Evolutionary conservation across 2,888 invertebrate species (phyloP), one percentile per base, ranked within the genome.

Genomic region (Clanis bilineata): DNA sequence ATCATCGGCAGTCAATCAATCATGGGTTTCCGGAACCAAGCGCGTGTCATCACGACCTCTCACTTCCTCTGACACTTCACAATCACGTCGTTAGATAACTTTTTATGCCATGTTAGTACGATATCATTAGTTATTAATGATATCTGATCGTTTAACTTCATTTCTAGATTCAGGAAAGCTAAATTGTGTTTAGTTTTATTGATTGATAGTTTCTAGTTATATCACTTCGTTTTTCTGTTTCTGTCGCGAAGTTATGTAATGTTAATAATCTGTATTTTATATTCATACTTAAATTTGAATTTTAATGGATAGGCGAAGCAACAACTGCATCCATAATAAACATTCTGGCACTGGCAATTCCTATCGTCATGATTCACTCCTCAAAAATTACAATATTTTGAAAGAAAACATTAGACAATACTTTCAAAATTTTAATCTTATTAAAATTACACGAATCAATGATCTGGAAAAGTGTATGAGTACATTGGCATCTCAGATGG

Each of bases 21-120:
- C 36, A 58, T 57, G 22, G 47, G 32, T 10, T 63, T 62, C 63
- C 59, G 56, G 61, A 64, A 54, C 54, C 44, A 55, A 60, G 60
- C 62, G 65, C 57, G 62, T 67, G 66, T 69, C 70, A 70, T 69
- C 66, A 36, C 64, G 58, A 66, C 76, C 75, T 71, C 70, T 75
- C 75, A 74, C 76, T 76, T 76, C 75, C 71, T 65, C 66, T 60
- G 63, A 70, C 69, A 68, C 68, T 69, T 71, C 71, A 68, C 54
- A 15, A 58, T 39, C 56, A 18, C 23, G 36, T n/a, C 12, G 57
- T 32, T 38, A 36, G 36, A 39, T 41, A 54, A 45, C 21, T 36
- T 45, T 54, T 61, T 61, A 28, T 38, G 36, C 36, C 43, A 32
- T 15, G 41, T 12, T 59, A 55, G 36, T 10, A 15, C 47, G 18